Evolutionary conservation across 30 jellyfish, hydroid and myxozoan species (phyloP).

Genomic region (Morbakka virulenta): DNA sequence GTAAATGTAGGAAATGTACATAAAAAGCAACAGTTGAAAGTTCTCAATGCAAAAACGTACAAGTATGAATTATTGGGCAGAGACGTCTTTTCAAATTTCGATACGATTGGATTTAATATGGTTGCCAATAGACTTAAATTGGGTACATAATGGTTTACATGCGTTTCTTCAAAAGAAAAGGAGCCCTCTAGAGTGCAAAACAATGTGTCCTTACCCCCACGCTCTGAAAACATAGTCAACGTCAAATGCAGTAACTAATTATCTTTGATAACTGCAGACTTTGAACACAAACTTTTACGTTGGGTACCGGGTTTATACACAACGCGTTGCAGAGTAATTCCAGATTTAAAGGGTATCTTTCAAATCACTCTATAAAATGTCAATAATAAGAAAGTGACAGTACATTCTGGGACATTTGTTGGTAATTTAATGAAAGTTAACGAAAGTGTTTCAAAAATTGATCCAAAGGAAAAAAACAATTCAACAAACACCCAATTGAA

Average conservation of each 20-base stretch:
- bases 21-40: too few relatives aligned
- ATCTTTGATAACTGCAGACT: constrained; percentile 33
- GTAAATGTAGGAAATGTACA: too few relatives aligned
- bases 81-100: constrained; percentile 5
- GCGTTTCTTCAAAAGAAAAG: background rate
- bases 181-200: constrained; percentile 20
- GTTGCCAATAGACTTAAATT: background rate
- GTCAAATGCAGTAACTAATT: constrained; percentile 13
- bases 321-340: constrained; percentile 39
- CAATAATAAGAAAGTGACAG: background rate
- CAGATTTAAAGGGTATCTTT: constrained; percentile 21
- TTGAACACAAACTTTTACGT: constrained; percentile 13
- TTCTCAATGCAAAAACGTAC: constrained; percentile 24
- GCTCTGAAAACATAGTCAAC: constrained; percentile 8
- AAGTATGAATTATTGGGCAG: constrained; percentile 18
- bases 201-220: constrained; percentile 12
- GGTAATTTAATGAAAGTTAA: constrained; percentile 13
- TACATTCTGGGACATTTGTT: constrained; percentile 13
- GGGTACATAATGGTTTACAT: constrained; percentile 14
- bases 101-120: constrained; percentile 22
- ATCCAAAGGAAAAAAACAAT: background rate
- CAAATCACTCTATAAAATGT: constrained; percentile 19
- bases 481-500: too few relatives aligned
- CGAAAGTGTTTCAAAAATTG: constrained; percentile 1
- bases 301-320: constrained; percentile 34